Evolutionary conservation across 2,113 vertebrate species (phyloP).

Genomic region (Lathamus discolor): DNA sequence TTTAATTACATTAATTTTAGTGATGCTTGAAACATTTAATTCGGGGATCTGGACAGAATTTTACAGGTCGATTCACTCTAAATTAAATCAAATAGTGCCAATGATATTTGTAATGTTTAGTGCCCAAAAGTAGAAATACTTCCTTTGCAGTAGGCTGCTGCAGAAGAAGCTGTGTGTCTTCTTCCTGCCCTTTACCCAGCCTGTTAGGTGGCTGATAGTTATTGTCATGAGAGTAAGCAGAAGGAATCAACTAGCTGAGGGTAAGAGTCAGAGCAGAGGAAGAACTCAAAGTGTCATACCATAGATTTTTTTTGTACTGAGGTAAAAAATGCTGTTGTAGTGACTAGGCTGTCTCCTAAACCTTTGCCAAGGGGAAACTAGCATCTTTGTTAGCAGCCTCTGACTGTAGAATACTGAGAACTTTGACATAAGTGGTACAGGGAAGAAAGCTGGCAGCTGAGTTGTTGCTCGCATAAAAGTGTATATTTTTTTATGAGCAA

Average conservation of each 20-base stretch:
- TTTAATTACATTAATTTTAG: not conserved
- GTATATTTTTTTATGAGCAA: not conserved
- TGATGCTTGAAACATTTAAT: not conserved
- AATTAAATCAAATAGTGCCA: not conserved
- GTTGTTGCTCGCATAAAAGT: not conserved
- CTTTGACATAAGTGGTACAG: accelerated
- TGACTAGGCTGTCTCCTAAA: not conserved
- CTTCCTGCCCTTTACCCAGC: not conserved
- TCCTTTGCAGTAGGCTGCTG: not conserved
- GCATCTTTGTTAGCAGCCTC: not conserved
- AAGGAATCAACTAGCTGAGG: not conserved
- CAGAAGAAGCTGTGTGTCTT: not conserved
- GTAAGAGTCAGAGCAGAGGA: not conserved
- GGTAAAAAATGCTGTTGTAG: not conserved
- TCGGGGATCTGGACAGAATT: not conserved
- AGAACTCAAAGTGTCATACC: not conserved
- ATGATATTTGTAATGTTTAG: not conserved
- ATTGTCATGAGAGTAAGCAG: not conserved
- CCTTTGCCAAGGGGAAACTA: not conserved
- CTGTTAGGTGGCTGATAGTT: not conserved
- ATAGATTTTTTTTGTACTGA: not conserved
- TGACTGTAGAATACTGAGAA: not conserved
- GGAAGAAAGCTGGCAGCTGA: not conserved
- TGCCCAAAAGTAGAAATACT: not conserved
- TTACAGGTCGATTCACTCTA: not conserved